Base-by-base conservation (phyloP, 2,113 vertebrate genomes). In the Laterallus jamaicensis region DNA sequence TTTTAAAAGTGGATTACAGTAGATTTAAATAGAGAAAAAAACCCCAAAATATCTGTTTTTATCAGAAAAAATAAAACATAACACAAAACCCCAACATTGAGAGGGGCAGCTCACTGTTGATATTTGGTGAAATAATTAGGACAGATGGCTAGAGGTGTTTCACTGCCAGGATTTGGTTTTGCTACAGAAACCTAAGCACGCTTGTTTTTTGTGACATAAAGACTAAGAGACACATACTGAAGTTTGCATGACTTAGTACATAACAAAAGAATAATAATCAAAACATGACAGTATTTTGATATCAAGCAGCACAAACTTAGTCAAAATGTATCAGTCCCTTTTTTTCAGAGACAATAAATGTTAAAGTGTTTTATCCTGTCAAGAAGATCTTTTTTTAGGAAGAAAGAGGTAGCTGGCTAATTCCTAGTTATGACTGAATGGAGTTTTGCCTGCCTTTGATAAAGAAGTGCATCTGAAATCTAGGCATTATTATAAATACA, bases 21-120 rank as follows among this genome's bases (percentile, higher is more conserved):
- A 64, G 4, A n/a, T 37, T 70, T 77, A 5, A 68, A 75, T 71
- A 47, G 8, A 49, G 4, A 25, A 37, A 55, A 13, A 1, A 1
- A 47, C 16, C 1, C 1, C 1, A 9, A 49, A 80, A 69, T 12
- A n/a, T 3, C 1, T 24, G 0, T 1, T 44, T 88, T 82, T 31
- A 71, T 40, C 19, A 64, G 37, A 62, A 80, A 35, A 39, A 12
- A 20, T 29, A 49, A 54, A 68, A 29, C 55, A 31, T 9, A 62
- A 2, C 12, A 66, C 11, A 58, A 40, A 56, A 12, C 1, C 12
- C 2, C 3, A 69, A 1, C 13, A 8, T 4, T 63, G 12, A 1
- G 12, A 47, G 22, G 2, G 4, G 2, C 19, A 67, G 1, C 1
- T 78, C 42, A 59, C 19, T 24, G 5, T 8, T 86, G 18, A 74